Evolutionary conservation across 2,888 invertebrate genomes (phyloP).

Genomic region (Hoplodrina blanda): DNA sequence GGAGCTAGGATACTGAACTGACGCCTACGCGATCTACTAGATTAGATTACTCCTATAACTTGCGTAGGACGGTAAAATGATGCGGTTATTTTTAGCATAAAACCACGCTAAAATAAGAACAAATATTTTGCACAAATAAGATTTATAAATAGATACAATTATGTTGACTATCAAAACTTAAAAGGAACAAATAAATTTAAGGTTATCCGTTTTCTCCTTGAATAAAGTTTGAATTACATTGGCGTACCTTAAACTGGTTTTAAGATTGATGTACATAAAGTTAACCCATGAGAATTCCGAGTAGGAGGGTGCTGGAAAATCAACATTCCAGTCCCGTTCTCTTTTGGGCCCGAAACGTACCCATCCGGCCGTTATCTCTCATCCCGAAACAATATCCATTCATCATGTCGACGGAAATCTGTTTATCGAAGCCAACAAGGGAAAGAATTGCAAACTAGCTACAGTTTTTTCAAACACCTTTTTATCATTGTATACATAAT

Average conservation of each 20-base stretch:
- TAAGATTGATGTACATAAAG: constrained; percentile 55
- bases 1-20: neutral
- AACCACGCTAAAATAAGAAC: neutral
- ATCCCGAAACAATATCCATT: constrained; percentile 74
- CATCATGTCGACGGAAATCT: constrained; percentile 70
- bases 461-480: constrained; percentile 48
- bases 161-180: neutral
- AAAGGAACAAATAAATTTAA: constrained; percentile 2
- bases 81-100: constrained; percentile 13
- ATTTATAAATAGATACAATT: neutral
- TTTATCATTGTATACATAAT: constrained; percentile 41
- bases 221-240: constrained; percentile 28
- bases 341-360: constrained; percentile 61
- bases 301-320: constrained; percentile 66
- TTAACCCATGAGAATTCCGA: constrained; percentile 55
- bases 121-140: too few relatives aligned
- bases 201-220: neutral
- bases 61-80: constrained; percentile 7
- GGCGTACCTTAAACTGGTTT: constrained; percentile 28
- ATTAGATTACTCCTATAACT: constrained; percentile 4
- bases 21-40: constrained; percentile 9
- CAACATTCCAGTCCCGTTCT: constrained; percentile 69
- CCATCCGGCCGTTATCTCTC: constrained; percentile 70
- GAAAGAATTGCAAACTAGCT: constrained; percentile 59
- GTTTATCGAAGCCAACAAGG: constrained; percentile 70